Base-by-base conservation (phyloP, 2,797 vertebrate genomes). In the Epinephelus malabaricus region DNA sequence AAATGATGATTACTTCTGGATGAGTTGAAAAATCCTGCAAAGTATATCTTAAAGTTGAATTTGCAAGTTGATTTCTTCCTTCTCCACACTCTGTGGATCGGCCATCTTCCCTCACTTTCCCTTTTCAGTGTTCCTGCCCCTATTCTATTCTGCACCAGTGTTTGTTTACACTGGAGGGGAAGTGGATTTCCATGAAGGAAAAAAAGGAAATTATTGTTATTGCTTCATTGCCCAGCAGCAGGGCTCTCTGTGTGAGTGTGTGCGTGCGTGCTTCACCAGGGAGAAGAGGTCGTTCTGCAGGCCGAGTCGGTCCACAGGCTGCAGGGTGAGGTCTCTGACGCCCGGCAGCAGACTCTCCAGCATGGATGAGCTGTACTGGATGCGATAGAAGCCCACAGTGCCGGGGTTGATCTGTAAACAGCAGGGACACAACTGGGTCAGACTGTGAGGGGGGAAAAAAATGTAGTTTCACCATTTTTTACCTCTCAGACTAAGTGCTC, bases 261-360 rank as follows among this genome's bases (percentile, higher is more conserved):
- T n/a, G 83, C 49, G 5, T 11, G 8, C 6, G 12, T 1, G 15
- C 40, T 95, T 97, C 89, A 99, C 98, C 94, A 99, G 94, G 25
- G 98, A 98, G 94, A 99, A 99, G 54, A 99, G 97, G 91, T 99
- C 98, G 27, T 99, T 99, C 94, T 99, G 98, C 84, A 99, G 95
- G 70, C 98, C 97, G 23, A 99, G 97, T 53, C 98, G 95, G 93
- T 99, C 98, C 83, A 99, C 98, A 0, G 98, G 98, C 73, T 96
- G 97, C 86, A 99, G 94, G 82, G 96, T 97, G 90, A 98, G 97
- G 94, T 99, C 97, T 74, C 95, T 84, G 92, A 99, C 95, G 21
- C 97, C 98, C 2, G 98, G 98, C 80, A 99, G 92, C 76, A 99
- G 94, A 86, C 95, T 96, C 76, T 98, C 95, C 90, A 99, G 92